Evolutionary conservation across 2,797 vertebrate species (phyloP).

Genomic region (Pangasius djambal): DNA sequence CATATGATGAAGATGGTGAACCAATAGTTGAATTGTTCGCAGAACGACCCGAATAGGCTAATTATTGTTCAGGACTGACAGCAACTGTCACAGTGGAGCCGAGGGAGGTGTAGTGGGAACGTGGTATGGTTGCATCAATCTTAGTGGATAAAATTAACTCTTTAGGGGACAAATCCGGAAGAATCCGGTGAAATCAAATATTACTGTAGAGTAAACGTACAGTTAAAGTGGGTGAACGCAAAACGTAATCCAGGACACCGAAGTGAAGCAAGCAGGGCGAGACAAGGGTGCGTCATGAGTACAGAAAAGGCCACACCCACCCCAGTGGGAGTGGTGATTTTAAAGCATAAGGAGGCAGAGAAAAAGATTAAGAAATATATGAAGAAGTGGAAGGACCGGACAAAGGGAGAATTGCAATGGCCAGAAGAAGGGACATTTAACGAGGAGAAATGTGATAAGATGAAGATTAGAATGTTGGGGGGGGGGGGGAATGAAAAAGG

Average conservation of each 20-base stretch:
- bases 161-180: too few relatives aligned
- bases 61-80: too few relatives aligned
- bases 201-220: too few relatives aligned
- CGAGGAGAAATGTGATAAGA: not conserved
- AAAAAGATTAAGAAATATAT: not conserved
- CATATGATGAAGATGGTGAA: too few relatives aligned
- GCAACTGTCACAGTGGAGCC: too few relatives aligned
- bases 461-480: not conserved
- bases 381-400: not conserved
- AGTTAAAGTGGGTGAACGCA: too few relatives aligned
- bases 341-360: not conserved
- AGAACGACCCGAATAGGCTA: too few relatives aligned
- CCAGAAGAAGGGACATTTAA: not conserved
- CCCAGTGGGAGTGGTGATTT: not conserved
- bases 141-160: too few relatives aligned
- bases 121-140: accelerated
- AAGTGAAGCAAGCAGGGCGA: not conserved
- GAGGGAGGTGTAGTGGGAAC: too few relatives aligned
- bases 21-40: too few relatives aligned
- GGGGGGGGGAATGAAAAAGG: not conserved
- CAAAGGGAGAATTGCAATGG: not conserved
- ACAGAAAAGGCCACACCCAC: not conserved
- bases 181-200: accelerated
- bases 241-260: too few relatives aligned
- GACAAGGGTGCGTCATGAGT: not conserved